Base-by-base conservation (phyloP, 1,140 invertebrate species). In the Gryllus bimaculatus region DNA sequence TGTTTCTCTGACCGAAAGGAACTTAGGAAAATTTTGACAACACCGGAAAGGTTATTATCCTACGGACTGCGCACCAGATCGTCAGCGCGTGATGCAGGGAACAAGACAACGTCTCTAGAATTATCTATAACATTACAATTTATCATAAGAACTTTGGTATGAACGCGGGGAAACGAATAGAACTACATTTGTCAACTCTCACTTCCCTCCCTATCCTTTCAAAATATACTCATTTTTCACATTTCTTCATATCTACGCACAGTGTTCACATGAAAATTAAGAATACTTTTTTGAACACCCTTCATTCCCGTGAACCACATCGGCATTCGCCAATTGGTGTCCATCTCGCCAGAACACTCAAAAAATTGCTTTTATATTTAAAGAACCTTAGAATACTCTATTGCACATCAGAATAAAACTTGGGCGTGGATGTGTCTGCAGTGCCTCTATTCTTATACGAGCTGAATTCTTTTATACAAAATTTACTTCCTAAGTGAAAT, bases 41-140 rank as follows among this genome's bases (percentile, higher is more conserved):
- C 54, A 66, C 54, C 54, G 10, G 54, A 66, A 66, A 10, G 18
- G 18, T 66, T 66, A 66, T 66, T 66, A 66, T 66, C 54, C 54
- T 66, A 66, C 18, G 54, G 54, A 66, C 54, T 66, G 54, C 54
- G 18, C 54, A 18, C 54, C 1, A 18, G 54, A 18, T 66, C 2
- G 10, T 66, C 18, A 10, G 54, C 54, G 54, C 54, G 18, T 18
- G 18, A 13, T 66, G 54, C 54, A 66, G 10, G 54, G 54, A 66
- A 66, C 54, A 66, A 66, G 54, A 66, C 54, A 66, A 66, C 54
- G 18, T 66, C 54, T 66, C 54, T 66, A 66, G 54, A 66, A 66
- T 66, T 66, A 66, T 66, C 54, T 66, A 66, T 66, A 66, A 66
- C 54, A 66, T 66, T 66, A 66, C 18, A 66, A 66, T 66, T 66